Evolutionary conservation across 2,113 vertebrate genomes (phyloP).

Genomic region (Tenrec ecaudatus): DNA sequence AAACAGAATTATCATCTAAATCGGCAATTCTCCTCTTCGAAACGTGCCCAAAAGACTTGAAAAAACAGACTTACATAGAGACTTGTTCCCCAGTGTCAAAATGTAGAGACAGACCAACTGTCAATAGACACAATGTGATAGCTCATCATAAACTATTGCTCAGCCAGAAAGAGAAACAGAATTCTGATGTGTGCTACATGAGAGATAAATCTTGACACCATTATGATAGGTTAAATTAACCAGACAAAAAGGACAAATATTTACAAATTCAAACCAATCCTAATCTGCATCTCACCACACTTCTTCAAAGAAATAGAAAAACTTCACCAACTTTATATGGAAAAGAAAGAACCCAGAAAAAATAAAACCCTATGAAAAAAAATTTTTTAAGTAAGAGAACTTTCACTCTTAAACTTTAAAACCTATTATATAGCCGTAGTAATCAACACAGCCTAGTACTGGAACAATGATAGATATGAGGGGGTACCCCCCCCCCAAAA

Average conservation of each 20-base stretch:
- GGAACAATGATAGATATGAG: no score
- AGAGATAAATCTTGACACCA: neutral
- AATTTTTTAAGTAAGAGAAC: no score
- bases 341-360: no score
- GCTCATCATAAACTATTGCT: neutral
- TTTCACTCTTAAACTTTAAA: no score
- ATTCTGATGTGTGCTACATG: neutral
- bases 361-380: no score
- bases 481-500: no score
- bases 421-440: no score
- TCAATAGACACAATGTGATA: neutral
- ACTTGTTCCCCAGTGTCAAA: neutral
- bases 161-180: neutral
- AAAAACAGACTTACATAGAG: neutral
- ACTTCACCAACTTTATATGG: no score
- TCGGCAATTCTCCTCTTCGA: neutral
- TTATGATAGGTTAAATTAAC: neutral
- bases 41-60: neutral
- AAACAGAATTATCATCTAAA: neutral
- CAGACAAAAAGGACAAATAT: neutral
- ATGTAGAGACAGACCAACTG: neutral
- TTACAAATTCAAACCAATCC: neutral
- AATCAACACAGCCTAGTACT: no score
- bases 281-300: no score
- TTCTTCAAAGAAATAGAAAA: no score